Evolutionary conservation across 1,140 invertebrate genomes (phyloP).

Genomic region (Drosophila mojavensis): DNA sequence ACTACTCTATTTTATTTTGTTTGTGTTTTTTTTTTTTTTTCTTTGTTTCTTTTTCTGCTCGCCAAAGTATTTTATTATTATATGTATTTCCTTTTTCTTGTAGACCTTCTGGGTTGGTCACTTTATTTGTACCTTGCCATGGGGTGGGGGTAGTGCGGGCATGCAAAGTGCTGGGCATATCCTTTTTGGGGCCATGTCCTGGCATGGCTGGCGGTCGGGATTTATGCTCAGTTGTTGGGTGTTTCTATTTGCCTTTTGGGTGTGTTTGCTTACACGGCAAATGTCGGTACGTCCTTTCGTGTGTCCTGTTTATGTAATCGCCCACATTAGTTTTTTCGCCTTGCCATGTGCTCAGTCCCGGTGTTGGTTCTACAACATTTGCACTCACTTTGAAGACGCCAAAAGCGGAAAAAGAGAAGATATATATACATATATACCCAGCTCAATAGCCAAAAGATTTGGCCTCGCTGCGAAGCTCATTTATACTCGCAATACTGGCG

Average conservation of each 20-base stretch:
- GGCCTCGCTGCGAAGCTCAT: conserved; percentile 27
- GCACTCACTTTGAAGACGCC: conserved; percentile 43
- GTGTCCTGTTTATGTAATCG: conserved; percentile 81
- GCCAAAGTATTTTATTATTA: conserved; percentile 77
- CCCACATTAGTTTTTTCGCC: conserved; percentile 70
- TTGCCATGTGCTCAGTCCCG: conserved; percentile 27
- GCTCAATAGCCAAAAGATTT: conserved; percentile 20
- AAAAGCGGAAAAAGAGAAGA: not conserved
- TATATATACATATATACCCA: not conserved
- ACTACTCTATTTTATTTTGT: conserved; percentile 40
- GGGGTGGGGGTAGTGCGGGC: conserved; percentile 49
- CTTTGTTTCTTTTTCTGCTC: conserved; percentile 42
- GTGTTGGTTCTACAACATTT: conserved; percentile 52
- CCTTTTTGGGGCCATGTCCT: conserved; percentile 55
- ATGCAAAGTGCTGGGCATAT: conserved; percentile 65
- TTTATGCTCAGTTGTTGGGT: conserved; percentile 74
- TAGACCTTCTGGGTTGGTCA: conserved; percentile 71
- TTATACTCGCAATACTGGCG: conserved; percentile 23
- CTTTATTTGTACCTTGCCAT: conserved; percentile 72
- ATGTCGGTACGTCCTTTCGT: conserved; percentile 67
- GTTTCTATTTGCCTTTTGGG: conserved; percentile 72
- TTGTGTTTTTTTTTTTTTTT: conserved; percentile 19
- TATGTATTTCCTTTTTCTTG: conserved; percentile 65
- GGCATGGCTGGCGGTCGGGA: conserved; percentile 57
- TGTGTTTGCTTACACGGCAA: conserved; percentile 63